These are phyloP conservation scores for Gallirallus australis DNA, from an alignment of 2,797 vertebrate genomes.

Conservation along the genomic window DNA sequence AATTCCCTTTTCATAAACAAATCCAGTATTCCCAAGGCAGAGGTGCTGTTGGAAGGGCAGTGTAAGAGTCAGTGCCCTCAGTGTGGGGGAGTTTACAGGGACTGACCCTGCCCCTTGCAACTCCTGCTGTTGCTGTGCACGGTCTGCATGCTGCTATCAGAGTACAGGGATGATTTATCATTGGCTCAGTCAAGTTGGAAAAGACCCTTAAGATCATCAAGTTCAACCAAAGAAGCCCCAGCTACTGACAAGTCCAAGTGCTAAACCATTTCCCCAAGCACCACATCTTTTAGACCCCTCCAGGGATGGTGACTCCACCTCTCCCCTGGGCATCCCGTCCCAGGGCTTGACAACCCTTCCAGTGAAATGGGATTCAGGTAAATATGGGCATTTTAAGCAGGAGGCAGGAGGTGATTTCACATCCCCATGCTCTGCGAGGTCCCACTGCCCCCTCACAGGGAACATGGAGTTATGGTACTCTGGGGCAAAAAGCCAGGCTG, in stretches of 20 bases:
- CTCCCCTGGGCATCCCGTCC: not conserved
- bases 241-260: not conserved
- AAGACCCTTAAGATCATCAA: not conserved
- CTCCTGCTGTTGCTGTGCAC: not conserved
- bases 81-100: not conserved
- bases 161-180: not conserved
- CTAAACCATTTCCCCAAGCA: not conserved
- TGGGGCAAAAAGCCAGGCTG: not conserved
- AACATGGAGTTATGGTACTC: not conserved
- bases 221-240: not conserved
- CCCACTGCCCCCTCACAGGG: not conserved
- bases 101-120: not conserved
- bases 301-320: accelerated
- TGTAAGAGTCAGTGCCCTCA: not conserved
- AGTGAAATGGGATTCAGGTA: not conserved
- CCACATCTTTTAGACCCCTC: not conserved
- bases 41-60: not conserved
- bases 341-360: not conserved
- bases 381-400: not conserved
- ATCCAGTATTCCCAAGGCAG: not conserved
- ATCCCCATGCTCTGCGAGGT: not conserved
- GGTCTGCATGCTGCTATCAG: accelerated
- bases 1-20: not conserved
- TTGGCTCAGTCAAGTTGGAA: not conserved
- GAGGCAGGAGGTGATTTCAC: not conserved